These are phyloP conservation scores for Hemaris fuciformis DNA, from an alignment of 2,888 invertebrate species.

Conservation along the genomic window DNA sequence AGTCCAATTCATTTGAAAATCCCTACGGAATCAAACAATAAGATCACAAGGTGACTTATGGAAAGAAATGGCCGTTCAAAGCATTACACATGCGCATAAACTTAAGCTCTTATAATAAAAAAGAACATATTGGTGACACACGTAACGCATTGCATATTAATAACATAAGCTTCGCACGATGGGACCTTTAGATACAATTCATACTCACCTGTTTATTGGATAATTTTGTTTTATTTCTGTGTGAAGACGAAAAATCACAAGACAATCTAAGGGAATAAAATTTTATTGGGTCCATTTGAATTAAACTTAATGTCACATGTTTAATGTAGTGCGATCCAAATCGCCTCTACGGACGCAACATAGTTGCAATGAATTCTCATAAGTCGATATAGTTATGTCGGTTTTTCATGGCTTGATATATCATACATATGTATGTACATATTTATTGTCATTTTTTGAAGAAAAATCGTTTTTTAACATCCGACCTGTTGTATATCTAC, in stretches of 20 bases:
- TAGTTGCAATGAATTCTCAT: too few relatives aligned
- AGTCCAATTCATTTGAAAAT: not conserved
- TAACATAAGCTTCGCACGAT: not conserved
- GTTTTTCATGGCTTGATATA: too few relatives aligned
- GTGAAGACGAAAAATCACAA: not conserved
- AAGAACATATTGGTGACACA: too few relatives aligned
- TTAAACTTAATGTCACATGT: too few relatives aligned
- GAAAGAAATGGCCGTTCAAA: not conserved
- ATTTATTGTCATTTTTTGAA: too few relatives aligned
- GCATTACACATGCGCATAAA: not conserved
- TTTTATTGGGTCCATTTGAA: too few relatives aligned
- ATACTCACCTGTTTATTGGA: not conserved
- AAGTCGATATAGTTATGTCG: too few relatives aligned
- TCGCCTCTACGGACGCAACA: too few relatives aligned
- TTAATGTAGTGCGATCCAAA: too few relatives aligned
- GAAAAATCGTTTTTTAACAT: too few relatives aligned
- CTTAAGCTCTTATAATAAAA: not conserved
- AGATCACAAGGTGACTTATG: not conserved
- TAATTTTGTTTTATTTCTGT: not conserved
- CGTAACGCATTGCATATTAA: not conserved
- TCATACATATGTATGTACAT: too few relatives aligned
- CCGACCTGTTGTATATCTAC: too few relatives aligned
- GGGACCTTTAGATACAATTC: not conserved
- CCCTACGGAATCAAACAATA: not conserved
- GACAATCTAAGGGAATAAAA: not conserved